Base-by-base conservation (phyloP, 2,888 invertebrate species). In the Agrypnus murinus region DNA sequence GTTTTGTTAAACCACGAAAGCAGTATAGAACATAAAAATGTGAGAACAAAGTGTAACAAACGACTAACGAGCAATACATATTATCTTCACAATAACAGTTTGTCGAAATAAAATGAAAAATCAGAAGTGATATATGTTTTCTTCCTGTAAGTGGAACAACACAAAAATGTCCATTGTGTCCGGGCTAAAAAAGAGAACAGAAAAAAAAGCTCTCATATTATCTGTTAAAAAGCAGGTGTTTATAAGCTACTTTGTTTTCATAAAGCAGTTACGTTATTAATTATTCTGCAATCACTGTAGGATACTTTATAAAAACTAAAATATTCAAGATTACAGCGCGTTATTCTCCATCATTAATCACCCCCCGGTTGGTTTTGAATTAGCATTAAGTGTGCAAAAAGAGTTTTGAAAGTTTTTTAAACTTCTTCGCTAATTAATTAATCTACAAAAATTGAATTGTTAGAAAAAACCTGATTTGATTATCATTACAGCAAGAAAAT, bases 281-380 rank as follows among this genome's bases (percentile, higher is more conserved):
- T 57, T 57, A 57, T 36, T 12, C 38, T 38, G 36, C 38, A 57
- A 38, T 57, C 57, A 57, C 57, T 38, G 36, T 31, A n/a, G 57
- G 15, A 36, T 36, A 57, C 57, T 38, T 15, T 14, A 32, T 57
- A 57, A 57, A n/a, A 57, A 57, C 15, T 57, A 36, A 57, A 57
- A 57, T 57, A 57, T 57, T 57, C 57, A n/a, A 57, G 38, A 57
- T 57, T 57, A 57, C 2, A 57, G 57, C 57, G 34, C 15, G 12
- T 38, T 31, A 19, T 31, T 15, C 34, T 12, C 38, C 9, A 8
- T 57, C 57, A 57, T 57, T 57, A 57, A 57, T 57, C 57, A 57
- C 14, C 15, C 25, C n/a, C 25, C 5, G 25, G 25, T 25, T 2
- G 2, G 6, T 12, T 10, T 34, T 36, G 36, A 15, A 38, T 8